phyloP scores from a whole-genome alignment of 2,888 invertebrate genomes.

The Pseudococcus jackbeardsleyi region DNA sequence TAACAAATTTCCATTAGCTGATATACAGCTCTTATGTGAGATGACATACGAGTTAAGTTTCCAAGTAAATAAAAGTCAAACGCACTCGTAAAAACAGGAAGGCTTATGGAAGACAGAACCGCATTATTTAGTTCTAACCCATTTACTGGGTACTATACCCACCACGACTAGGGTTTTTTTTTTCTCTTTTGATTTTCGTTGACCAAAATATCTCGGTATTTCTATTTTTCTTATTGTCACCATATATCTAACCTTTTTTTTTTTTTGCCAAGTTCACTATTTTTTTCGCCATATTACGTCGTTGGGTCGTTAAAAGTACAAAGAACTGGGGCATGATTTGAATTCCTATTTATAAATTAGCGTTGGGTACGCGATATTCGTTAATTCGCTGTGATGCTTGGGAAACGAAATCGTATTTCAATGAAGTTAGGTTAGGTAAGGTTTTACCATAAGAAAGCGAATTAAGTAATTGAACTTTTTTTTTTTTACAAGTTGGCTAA shows the following conservation, averaged over 20 bases:
- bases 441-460: neutral
- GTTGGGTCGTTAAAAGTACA: neutral
- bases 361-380: neutral
- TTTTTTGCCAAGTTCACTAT: neutral
- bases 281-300: neutral
- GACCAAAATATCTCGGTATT: constrained; percentile 11
- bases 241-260: constrained; percentile 22
- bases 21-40: constrained; percentile 7
- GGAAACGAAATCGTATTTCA: neutral
- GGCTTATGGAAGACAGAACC: constrained; percentile 22
- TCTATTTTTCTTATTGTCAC: constrained; percentile 5
- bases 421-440: neutral
- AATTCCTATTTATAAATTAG: neutral
- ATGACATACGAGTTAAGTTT: constrained; percentile 22
- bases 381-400: neutral
- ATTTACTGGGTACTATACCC: constrained; percentile 17
- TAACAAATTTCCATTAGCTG: constrained; percentile 22
- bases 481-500: neutral
- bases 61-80: constrained; percentile 17
- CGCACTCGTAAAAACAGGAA: constrained; percentile 17
- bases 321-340: neutral
- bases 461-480: neutral
- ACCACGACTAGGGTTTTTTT: neutral
- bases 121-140: constrained; percentile 12
- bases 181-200: neutral